These are phyloP conservation scores for Sebastes alutus DNA, from an alignment of 2,797 vertebrate species.

Conservation along the genomic window DNA sequence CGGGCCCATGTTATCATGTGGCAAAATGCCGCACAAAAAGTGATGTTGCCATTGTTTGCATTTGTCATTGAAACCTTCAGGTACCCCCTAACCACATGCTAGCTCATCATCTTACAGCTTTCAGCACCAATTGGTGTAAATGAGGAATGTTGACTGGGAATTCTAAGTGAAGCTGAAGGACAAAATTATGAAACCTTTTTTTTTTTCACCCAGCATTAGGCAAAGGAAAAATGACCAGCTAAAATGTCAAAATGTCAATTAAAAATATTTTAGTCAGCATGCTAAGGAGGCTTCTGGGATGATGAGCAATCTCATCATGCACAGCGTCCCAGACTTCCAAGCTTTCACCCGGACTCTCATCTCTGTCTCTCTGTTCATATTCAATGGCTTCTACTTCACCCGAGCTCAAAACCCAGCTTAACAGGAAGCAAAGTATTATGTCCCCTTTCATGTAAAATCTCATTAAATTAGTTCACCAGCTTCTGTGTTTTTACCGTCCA, in stretches of 20 bases:
- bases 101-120: constrained; percentile 11
- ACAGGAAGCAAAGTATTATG: background rate
- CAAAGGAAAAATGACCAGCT: background rate
- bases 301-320: constrained; percentile 14
- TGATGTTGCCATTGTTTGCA: constrained; percentile 5
- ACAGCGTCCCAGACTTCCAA: background rate
- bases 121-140: background rate
- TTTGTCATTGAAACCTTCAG: constrained; percentile 12
- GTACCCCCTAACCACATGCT: background rate
- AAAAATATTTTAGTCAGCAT: constrained; percentile 14
- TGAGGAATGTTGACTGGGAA: background rate
- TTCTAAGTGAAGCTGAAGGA: constrained; percentile 6
- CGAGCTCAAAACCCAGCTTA: background rate
- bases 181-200: background rate
- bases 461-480: constrained; percentile 15
- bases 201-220: background rate
- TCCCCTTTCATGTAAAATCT: constrained; percentile 9
- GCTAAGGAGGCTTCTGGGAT: background rate
- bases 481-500: background rate
- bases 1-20: background rate
- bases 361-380: background rate
- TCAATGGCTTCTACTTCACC: background rate
- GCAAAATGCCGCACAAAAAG: background rate
- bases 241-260: constrained; percentile 26
- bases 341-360: background rate